Percentiles rank a stretch among this genome's conserved stretches.
Evolutionary conservation across 2,888 invertebrate species (phyloP).

Genomic region (Tricholauxania praeusta): DNA sequence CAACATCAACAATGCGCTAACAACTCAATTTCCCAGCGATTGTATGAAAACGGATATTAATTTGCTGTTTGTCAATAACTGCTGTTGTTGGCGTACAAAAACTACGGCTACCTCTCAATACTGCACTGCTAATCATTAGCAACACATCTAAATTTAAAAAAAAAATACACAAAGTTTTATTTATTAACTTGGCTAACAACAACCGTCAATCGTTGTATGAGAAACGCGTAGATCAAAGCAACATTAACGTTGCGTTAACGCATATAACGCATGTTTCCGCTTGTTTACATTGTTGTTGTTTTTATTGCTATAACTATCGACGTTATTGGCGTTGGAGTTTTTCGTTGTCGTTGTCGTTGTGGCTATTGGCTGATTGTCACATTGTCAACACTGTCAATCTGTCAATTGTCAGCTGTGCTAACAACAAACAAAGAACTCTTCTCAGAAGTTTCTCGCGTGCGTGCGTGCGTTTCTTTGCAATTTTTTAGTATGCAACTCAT

Average conservation of each 20-base stretch:
- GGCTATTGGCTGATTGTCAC: slow-evolving; percentile 23
- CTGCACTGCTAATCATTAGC: slow-evolving; percentile 13
- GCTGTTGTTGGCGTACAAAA: background rate
- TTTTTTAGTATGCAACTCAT: too few species aligned
- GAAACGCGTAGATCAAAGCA: too few species aligned
- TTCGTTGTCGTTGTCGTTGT: background rate
- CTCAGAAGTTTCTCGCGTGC: too few species aligned
- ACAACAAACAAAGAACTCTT: background rate
- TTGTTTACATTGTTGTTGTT: background rate
- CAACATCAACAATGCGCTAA: slow-evolving; percentile 10
- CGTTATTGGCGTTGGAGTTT: background rate
- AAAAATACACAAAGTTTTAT: background rate
- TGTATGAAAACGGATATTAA: background rate
- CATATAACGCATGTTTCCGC: slow-evolving; percentile 15
- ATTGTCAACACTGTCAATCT: slow-evolving; percentile 36
- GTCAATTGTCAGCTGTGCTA: slow-evolving; percentile 18
- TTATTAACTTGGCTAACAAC: slow-evolving; percentile 16
- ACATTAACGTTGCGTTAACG: background rate
- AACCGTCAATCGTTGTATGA: background rate
- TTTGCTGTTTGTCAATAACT: background rate
- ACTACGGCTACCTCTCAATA: background rate
- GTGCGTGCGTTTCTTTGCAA: too few species aligned
- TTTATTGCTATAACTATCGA: too few species aligned
- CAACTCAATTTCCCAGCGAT: slow-evolving; percentile 27
- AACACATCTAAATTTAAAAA: slow-evolving; percentile 4